Evolutionary conservation across 2,888 invertebrate genomes (phyloP).

Genomic region (Drosophila multiciliata): DNA sequence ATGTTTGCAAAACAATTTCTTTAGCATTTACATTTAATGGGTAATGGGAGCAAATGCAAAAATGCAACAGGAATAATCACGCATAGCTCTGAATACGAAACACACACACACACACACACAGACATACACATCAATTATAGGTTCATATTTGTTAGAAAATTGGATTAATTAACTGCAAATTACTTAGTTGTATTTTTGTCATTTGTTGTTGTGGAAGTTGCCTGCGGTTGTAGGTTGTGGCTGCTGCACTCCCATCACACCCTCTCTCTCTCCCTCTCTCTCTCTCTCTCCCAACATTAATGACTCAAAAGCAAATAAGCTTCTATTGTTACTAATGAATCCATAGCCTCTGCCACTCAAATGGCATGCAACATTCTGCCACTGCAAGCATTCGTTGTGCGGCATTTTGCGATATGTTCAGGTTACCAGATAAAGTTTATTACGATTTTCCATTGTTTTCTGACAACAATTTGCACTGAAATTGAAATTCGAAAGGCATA

Average conservation of each 20-base stretch:
- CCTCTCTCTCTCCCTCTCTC: neutral
- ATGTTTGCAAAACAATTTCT: constrained; percentile 35
- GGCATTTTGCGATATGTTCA: constrained; percentile 6
- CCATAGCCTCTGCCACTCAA: constrained; percentile 10
- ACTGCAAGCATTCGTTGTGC: constrained; percentile 7
- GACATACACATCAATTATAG: neutral
- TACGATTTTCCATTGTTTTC: neutral
- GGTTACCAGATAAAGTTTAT: constrained; percentile 9
- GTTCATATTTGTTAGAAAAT: constrained; percentile 27
- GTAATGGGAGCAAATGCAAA: constrained; percentile 23
- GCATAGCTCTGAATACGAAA: neutral
- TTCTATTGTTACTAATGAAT: constrained; percentile 29
- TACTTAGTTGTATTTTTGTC: constrained; percentile 29
- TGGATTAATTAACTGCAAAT: constrained; percentile 61
- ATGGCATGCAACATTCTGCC: constrained; percentile 18
- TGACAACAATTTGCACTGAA: neutral
- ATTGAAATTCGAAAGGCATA: neutral
- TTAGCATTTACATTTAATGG: constrained; percentile 18
- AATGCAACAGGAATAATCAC: constrained; percentile 7
- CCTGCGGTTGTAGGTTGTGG: constrained; percentile 19
- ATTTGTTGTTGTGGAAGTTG: constrained; percentile 20
- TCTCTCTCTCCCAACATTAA: neutral
- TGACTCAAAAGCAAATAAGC: neutral
- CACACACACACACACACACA: neutral
- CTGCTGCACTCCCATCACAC: neutral